Base-by-base conservation (phyloP, 2,888 invertebrate species). In the Rambutsinella grinnellia region DNA sequence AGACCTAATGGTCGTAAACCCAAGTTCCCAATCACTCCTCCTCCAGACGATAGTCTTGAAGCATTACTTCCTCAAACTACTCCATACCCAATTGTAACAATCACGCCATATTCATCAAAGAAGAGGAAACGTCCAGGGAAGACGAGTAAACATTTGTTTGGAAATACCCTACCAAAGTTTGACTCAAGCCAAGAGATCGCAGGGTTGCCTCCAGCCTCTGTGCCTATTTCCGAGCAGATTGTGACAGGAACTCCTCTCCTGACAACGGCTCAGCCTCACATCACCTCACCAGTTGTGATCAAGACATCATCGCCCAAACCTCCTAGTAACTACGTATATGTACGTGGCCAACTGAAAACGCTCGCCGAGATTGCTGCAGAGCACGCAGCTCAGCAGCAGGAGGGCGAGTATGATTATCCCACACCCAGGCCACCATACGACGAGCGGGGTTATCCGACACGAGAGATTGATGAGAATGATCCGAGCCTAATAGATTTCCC, bases 11-110 rank as follows among this genome's bases (percentile, higher is more conserved):
- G 79, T 0, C 81, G 80, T 53, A 84, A 83, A 44, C 82, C 84
- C 0, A 82, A 84, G 69, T 84, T 84, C 63, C 82, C 82, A 3
- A 79, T 84, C n/a, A 84, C 83, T 17, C 78, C 80, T 44, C 83
- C 82, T 5, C 83, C 83, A 24, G 82, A 81, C 56, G 82, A 82
- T 58, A 82, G 82, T 62, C 53, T 78, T 6, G 80, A 81, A 62
- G 81, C 78, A 13, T 36, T 72, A 15, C 61, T 78, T 10, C 81
- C 79, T 1, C 76, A 76, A 61, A 79, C 80, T 8, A 79, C 81
- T 10, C 80, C 80, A 10, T 54, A 46, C 8, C 76, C 76, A 5
- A 17, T 65, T 19, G 56, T 47, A n/a, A 56, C 24, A 10, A 72
- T 78, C 19, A 61, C 74, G 3, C 74, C 74, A 2, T 62, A 75